These are phyloP conservation scores for Lagorchestes hirsutus DNA, from an alignment of 2,797 vertebrate genomes.

Conservation along the genomic window DNA sequence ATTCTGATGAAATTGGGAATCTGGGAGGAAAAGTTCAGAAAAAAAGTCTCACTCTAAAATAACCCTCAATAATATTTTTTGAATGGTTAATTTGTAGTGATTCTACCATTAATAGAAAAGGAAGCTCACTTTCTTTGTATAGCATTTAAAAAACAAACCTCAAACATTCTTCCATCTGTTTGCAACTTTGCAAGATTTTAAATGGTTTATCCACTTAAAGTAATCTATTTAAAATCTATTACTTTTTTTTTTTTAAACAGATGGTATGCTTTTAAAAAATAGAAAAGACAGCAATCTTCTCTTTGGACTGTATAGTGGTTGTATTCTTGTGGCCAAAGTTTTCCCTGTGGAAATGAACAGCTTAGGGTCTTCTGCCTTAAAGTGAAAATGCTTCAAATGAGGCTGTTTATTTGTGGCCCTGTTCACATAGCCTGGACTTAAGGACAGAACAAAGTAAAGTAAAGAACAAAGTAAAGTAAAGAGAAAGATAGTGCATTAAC, in stretches of 20 bases:
- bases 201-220: constrained; percentile 34
- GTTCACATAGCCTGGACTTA: constrained; percentile 39
- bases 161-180: constrained; percentile 36
- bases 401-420: background rate
- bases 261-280: constrained; percentile 49
- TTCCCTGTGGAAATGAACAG: constrained; percentile 27
- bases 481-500: constrained; percentile 39
- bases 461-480: constrained; percentile 31
- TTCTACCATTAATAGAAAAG: constrained; percentile 32
- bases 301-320: constrained; percentile 20
- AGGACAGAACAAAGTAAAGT: constrained; percentile 14
- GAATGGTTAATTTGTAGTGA: constrained; percentile 6
- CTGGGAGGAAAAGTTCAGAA: background rate
- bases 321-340: background rate
- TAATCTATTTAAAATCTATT: constrained; percentile 47
- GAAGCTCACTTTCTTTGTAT: constrained; percentile 59
- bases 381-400: constrained; percentile 13
- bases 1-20: background rate
- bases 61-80: background rate
- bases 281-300: constrained; percentile 22
- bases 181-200: constrained; percentile 42
- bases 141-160: constrained; percentile 52
- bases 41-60: background rate
- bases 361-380: constrained; percentile 46
- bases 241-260: constrained; percentile 50